Evolutionary conservation across 2,113 vertebrate genomes (phyloP).

Genomic region (Chloroceryle aenea): DNA sequence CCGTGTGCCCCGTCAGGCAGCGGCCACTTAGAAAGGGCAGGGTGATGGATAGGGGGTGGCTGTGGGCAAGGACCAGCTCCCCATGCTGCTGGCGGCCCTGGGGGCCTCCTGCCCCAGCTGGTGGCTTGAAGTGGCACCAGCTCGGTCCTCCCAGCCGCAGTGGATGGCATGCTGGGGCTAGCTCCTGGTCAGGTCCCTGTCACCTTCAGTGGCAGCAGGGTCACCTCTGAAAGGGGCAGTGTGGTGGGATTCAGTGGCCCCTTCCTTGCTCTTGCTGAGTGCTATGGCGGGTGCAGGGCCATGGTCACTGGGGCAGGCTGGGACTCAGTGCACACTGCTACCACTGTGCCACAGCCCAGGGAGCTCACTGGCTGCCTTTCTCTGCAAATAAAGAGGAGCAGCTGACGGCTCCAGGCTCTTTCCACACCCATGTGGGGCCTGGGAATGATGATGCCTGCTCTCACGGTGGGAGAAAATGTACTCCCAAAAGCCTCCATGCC

Average conservation of each 20-base stretch:
- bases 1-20: slow-evolving; percentile 85
- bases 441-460: not conserved
- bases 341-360: not conserved
- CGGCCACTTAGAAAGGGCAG: slow-evolving; percentile 34
- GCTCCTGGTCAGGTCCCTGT: not conserved
- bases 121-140: not conserved
- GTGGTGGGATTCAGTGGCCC: accelerated
- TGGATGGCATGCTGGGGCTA: not conserved
- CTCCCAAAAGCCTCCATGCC: not conserved
- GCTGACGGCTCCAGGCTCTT: not conserved
- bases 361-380: not conserved
- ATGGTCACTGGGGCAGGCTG: accelerated
- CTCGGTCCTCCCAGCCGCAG: accelerated
- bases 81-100: not conserved
- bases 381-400: not conserved
- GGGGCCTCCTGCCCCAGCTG: not conserved
- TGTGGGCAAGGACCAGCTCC: not conserved
- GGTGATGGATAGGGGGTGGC: not conserved
- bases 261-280: not conserved
- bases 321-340: accelerated
- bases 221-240: accelerated
- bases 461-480: not conserved
- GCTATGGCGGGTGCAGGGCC: not conserved
- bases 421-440: not conserved
- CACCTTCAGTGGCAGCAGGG: not conserved